phyloP scores from a whole-genome alignment of 1,140 invertebrate genomes.

The Zaprionus camerounensis region DNA sequence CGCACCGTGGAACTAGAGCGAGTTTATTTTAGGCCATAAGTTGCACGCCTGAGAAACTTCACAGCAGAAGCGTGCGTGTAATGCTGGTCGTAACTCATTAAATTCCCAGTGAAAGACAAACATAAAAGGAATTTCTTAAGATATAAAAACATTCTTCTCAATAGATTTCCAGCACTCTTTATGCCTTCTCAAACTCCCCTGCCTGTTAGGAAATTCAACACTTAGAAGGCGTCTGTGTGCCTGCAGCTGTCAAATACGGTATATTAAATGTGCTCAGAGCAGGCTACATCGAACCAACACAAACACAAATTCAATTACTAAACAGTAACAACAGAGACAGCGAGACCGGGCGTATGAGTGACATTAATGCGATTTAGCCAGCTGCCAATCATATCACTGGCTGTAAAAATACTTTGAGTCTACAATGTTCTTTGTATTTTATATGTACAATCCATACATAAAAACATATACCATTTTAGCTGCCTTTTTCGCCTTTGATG shows the following conservation, averaged over 20 bases:
- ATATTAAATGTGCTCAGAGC: conserved; percentile 68
- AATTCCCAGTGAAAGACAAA: conserved; percentile 46
- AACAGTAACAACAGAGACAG: conserved; percentile 39
- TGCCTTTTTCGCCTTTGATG: conserved; percentile 53
- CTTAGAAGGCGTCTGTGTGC: background rate
- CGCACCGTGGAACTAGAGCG: too few species aligned
- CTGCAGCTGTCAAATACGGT: conserved; percentile 29
- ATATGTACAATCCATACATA: background rate
- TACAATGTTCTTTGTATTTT: conserved; percentile 15
- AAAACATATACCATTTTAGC: background rate
- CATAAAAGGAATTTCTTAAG: conserved; percentile 43
- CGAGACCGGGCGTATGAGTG: conserved; percentile 52
- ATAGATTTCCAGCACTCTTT: conserved; percentile 17
- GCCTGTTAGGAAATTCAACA: conserved; percentile 18
- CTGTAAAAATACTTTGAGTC: conserved; percentile 14
- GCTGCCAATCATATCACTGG: conserved; percentile 69
- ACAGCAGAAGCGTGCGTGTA: background rate
- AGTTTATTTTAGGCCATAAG: too few species aligned
- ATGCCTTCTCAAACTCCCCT: background rate
- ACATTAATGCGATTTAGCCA: conserved; percentile 72
- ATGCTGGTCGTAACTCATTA: conserved; percentile 50
- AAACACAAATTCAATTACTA: conserved; percentile 79
- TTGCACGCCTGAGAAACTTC: background rate
- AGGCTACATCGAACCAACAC: conserved; percentile 73
- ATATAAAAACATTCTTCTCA: conserved; percentile 28